These are phyloP conservation scores for Limulus polyphemus DNA, from an alignment of 2,888 invertebrate species.

Conservation along the genomic window DNA sequence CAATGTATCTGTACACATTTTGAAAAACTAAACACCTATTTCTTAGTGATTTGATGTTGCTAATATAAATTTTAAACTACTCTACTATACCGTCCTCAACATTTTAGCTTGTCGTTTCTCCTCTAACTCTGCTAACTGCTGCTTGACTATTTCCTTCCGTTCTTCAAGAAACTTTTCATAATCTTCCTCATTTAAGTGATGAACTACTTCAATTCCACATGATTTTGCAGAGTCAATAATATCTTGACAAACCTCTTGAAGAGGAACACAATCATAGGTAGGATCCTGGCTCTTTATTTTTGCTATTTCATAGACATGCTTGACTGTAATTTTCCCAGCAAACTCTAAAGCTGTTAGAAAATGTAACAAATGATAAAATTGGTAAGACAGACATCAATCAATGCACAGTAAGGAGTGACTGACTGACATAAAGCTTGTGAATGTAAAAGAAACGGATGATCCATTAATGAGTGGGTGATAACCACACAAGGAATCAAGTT, in stretches of 20 bases:
- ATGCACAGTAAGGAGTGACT: no score
- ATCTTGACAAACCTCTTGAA: slow-evolving; percentile 64
- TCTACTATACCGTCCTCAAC: slow-evolving; percentile 48
- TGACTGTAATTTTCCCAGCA: slow-evolving; percentile 78
- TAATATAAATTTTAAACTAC: no score
- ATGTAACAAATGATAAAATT: background rate
- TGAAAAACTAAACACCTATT: no score
- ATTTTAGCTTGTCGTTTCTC: slow-evolving; percentile 81
- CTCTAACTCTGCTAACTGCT: slow-evolving; percentile 61
- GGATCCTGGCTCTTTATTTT: slow-evolving; percentile 85
- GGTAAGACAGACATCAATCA: no score
- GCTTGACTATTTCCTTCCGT: slow-evolving; percentile 52
- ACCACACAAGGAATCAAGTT: no score
- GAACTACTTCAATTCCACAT: slow-evolving; percentile 73
- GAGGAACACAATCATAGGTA: slow-evolving; percentile 47
- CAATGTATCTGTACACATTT: no score
- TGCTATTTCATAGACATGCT: slow-evolving; percentile 97
- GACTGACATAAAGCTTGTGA: no score
- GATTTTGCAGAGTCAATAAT: slow-evolving; percentile 62
- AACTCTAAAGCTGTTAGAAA: slow-evolving; percentile 43
- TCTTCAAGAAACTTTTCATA: slow-evolving; percentile 69
- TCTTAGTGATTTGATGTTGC: no score
- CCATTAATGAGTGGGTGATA: no score
- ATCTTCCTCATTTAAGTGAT: slow-evolving; percentile 59
- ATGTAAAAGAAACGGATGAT: no score